Evolutionary conservation across 2,797 vertebrate species (phyloP), one percentile per base, ranked within the genome.

Genomic region (Enoplosus armatus): DNA sequence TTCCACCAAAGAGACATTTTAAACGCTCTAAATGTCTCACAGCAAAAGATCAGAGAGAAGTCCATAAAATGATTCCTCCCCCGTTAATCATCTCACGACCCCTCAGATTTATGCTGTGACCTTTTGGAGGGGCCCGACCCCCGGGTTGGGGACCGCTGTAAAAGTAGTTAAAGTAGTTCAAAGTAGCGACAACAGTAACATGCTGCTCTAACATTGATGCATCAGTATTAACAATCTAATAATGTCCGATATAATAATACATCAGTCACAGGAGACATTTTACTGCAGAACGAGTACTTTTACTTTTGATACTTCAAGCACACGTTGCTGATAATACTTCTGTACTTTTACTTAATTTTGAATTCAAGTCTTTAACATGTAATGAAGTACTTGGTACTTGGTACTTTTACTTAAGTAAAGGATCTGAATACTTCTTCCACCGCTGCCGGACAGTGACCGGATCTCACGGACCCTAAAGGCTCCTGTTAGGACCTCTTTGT

Each of bases 151-250:
- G n/a, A 50, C 9, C n/a, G 12, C 48, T 48, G 22, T 0, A 26
- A 18, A 66, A 51, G 26, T 20, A n/a, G n/a, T n/a, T n/a, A 29
- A 43, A 48, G 29, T 5, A 50, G 8, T 39, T 18, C 1, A 45
- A 50, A 73, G 29, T 18, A 56, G 39, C 50, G 51, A 5, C 35
- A 48, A 16, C 51, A 60, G 22, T 29, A 41, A 31, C 15, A 50
- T 33, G 66, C 24, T 14, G 50, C 27, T 16, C 7, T 16, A 22
- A 43, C 58, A 50, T 8, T 6, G 18, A 26, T 43, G 18, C 20
- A 41, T 65, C 75, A 72, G 67, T 71, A 72, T 72, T 71, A 71
- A 50, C 16, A 27, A 26, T 18, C 22, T 56, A 56, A 55, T 31
- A 27, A 15, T 16, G 22, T 61, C 37, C 43, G 56, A 33, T 14